These are phyloP conservation scores for Notarius lentiginosus DNA, from an alignment of 2,113 vertebrate species.

Conservation along the genomic window DNA sequence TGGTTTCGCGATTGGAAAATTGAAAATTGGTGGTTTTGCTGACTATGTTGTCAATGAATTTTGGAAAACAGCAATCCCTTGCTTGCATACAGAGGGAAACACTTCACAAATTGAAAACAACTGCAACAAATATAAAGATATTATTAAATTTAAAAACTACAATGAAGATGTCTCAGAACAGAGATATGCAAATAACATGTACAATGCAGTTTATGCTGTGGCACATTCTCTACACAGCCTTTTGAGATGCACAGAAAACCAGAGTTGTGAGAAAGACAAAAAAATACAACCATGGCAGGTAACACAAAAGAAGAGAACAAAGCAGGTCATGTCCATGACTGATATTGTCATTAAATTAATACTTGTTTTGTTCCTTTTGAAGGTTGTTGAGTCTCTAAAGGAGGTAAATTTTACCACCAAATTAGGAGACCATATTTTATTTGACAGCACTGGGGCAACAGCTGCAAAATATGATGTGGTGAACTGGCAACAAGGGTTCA, in stretches of 20 bases:
- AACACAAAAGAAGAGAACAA: constrained; percentile 16
- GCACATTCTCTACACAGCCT: too few species aligned
- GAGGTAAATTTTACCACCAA: constrained; percentile 62
- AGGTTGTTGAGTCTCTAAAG: constrained; percentile 60
- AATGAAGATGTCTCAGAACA: constrained; percentile 61
- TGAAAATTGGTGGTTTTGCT: constrained; percentile 62
- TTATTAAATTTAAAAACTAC: constrained; percentile 56
- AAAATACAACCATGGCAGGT: constrained; percentile 65
- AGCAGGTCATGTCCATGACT: neutral
- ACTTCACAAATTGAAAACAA: neutral
- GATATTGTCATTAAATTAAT: neutral
- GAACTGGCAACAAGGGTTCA: too few species aligned
- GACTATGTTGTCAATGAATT: constrained; percentile 53
- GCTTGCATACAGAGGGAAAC: neutral
- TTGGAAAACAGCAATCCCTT: constrained; percentile 48
- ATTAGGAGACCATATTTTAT: constrained; percentile 57
- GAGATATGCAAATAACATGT: too few species aligned
- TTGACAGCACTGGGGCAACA: constrained; percentile 68
- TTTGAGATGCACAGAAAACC: neutral
- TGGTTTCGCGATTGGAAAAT: constrained; percentile 16
- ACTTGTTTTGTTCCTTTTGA: neutral
- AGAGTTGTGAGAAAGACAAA: constrained; percentile 57
- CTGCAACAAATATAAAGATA: constrained; percentile 57
- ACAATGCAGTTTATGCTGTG: too few species aligned
- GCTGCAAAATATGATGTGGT: constrained; percentile 44